Base-by-base conservation (phyloP, 2,888 invertebrate species). In the Nephrotoma guestfalica region DNA sequence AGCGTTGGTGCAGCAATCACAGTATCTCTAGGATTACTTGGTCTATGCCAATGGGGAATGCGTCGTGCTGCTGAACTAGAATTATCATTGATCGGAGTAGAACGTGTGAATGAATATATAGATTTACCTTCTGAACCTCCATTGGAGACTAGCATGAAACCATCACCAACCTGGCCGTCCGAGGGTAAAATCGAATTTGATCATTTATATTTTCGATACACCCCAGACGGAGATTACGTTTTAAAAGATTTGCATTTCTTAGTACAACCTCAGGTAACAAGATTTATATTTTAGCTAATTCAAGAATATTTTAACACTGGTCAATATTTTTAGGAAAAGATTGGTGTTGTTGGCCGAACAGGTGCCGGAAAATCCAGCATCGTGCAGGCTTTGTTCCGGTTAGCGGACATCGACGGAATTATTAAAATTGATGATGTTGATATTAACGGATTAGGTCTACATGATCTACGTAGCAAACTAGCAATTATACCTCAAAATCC, bases 401-500 rank as follows among this genome's bases (percentile, higher is more conserved):
- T 97, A 87, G 94, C 95, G 0, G 94, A 95, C 41, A 93, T 95
- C 13, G 94, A 94, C 47, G 97, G 97, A 0, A 90, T 91, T 9
- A 93, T 97, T 18, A 89, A 91, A 87, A 95, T 97, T 86, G 97
- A 97, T 89, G 94, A 93, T 9, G 90, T 96, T 0, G 93, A 94
- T 86, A 94, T 93, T 0, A 93, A 92, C 83, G 91, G 91, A 13
- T 93, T 97, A 41, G 95, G 95, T 6, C 92, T 97, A 6, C 92
- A 94, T 90, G 94, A 95, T 88, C 92, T 97, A 15, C 92, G 97
- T 86, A 93, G 93, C 84, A 95, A 94, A 89, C 95, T 97, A 86
- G 95, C 97, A 0, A 97, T 97, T 88, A 97, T 97, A 89, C 97
- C 97, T 0, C 97, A 97, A 92, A 96, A 96, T 89, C 96, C 96